Evolutionary conservation across 2,113 vertebrate species (phyloP).

Genomic region (Tylochromis polylepis): DNA sequence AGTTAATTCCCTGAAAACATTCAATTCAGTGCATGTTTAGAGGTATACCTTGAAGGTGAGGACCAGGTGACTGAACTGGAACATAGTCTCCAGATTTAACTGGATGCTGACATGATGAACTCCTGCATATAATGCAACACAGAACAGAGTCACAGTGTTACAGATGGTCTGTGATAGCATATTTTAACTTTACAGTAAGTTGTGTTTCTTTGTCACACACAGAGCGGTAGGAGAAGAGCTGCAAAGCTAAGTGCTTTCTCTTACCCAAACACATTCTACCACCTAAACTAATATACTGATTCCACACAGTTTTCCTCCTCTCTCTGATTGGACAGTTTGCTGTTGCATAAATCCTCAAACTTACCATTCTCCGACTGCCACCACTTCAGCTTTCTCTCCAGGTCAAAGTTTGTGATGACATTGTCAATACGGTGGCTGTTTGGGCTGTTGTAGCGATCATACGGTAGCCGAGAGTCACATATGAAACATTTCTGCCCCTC

Average conservation of each 20-base stretch:
- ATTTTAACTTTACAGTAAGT: neutral
- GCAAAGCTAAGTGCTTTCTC: neutral
- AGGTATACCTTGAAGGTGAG: constrained; percentile 86
- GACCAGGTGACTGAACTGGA: constrained; percentile 90
- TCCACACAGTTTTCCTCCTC: neutral
- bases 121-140: constrained; percentile 63
- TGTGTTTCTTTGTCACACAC: neutral
- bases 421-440: constrained; percentile 84
- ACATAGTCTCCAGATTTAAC: constrained; percentile 82
- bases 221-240: accelerated
- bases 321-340: neutral
- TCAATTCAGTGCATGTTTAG: neutral
- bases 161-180: neutral
- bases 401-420: constrained; percentile 78
- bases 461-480: constrained; percentile 81
- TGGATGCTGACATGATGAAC: constrained; percentile 83
- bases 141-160: neutral
- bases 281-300: neutral
- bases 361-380: constrained; percentile 91
- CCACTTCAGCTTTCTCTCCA: constrained; percentile 79
- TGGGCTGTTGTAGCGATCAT: constrained; percentile 67
- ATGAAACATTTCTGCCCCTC: constrained; percentile 83
- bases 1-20: neutral
- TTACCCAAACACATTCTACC: neutral
- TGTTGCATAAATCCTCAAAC: neutral